phyloP scores from a whole-genome alignment of 1,140 invertebrate species.

The Prorops nasuta region DNA sequence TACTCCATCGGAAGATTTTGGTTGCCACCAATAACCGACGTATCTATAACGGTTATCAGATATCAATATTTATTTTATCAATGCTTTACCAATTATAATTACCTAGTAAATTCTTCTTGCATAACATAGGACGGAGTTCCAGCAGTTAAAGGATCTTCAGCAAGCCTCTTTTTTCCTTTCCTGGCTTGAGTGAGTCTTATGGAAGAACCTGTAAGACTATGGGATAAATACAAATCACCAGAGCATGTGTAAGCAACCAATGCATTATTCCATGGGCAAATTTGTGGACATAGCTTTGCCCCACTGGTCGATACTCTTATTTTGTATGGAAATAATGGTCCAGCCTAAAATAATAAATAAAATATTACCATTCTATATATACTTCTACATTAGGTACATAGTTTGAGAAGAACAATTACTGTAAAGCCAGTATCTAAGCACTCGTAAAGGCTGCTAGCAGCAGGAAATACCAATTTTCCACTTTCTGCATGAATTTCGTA shows the following conservation, averaged over 20 bases:
- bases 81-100: not conserved
- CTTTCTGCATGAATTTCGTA: constrained; percentile 82
- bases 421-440: constrained; percentile 72
- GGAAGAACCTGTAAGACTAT: constrained; percentile 70
- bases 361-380: constrained; percentile 4
- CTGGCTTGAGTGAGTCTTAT: constrained; percentile 80
- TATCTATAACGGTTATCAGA: constrained; percentile 61
- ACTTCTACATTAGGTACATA: not conserved
- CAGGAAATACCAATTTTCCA: constrained; percentile 87
- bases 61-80: constrained; percentile 2
- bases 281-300: constrained; percentile 82
- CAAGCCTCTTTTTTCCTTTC: constrained; percentile 69
- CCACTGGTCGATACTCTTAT: constrained; percentile 66
- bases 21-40: constrained; percentile 97
- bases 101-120: constrained; percentile 92
- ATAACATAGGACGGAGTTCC: constrained; percentile 96
- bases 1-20: constrained; percentile 68
- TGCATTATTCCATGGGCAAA: constrained; percentile 85
- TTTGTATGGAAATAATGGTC: constrained; percentile 70
- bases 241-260: constrained; percentile 88
- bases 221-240: constrained; percentile 87
- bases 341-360: constrained; percentile 55
- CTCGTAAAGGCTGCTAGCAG: constrained; percentile 79
- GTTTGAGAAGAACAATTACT: constrained; percentile 48
- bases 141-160: constrained; percentile 83